Evolutionary conservation across 2,113 vertebrate species (phyloP), one percentile per base, ranked within the genome.

Genomic region (Coptodon rendalli): DNA sequence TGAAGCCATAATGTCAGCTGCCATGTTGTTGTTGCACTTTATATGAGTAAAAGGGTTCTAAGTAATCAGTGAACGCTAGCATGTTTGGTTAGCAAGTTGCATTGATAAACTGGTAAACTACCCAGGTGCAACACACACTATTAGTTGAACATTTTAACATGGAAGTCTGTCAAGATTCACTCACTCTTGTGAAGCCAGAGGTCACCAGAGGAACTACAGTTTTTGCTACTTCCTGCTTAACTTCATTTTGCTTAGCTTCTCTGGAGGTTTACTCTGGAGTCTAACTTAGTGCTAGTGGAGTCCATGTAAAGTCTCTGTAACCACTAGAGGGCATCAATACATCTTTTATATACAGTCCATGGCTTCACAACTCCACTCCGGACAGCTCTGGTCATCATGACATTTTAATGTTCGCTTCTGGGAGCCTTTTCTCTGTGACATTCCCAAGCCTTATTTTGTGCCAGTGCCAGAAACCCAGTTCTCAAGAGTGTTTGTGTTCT

Each of bases 151-250:
- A 31, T 71, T 27, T 16, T 45, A 71, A 16, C 9, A 76, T 48
- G 40, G 11, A 56, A 68, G 34, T 29, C 24, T 48, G 3, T 76
- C 24, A 2, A 48, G 43, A 76, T 27, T 50, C 4, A 50, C 24
- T 76, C 16, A 31, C 1, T 31, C 9, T 78, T 0, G 6, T 50
- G 24, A 29, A 31, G 71, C 24, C 9, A 19, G 16, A 52, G 73
- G 73, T 50, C 43, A 50, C 10, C 17, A 52, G 73, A 78, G 27
- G 27, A 52, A 13, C 73, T 78, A 27, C 71, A 78, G 71, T 31
- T 8, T 78, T 50, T 50, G 27, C 45, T 19, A 78, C 45, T 78
- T 4, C 4, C 0, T 31, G 9, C 6, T 78, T 31, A 19, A 17
- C 43, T 78, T 50, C 27, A 50, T 31, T 50, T 50, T 31, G 48